phyloP scores from a whole-genome alignment of 2,888 invertebrate genomes.

The Ophion costatus region DNA sequence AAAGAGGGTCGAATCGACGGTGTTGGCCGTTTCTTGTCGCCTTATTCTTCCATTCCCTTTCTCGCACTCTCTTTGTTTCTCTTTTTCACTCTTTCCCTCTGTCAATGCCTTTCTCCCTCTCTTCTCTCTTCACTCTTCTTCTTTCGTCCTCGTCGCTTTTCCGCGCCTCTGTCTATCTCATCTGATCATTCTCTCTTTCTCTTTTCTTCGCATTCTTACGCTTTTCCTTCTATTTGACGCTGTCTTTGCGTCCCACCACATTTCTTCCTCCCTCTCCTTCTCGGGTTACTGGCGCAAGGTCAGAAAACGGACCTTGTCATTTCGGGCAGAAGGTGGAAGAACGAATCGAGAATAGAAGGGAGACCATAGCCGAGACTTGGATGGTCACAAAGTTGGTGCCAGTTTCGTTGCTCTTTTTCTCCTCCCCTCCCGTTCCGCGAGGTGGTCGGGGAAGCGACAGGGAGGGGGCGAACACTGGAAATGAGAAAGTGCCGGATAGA shows the following conservation, averaged over 20 bases:
- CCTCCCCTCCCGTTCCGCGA: background rate
- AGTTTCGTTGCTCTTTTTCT: slow-evolving; percentile 48
- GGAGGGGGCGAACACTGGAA: background rate
- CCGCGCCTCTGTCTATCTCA: too few species aligned
- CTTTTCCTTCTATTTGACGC: background rate
- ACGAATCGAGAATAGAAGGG: slow-evolving; percentile 27
- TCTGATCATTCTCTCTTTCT: background rate
- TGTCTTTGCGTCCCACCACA: background rate
- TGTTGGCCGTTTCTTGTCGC: slow-evolving; percentile 3
- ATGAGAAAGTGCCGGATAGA: slow-evolving; percentile 20
- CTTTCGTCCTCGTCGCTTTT: background rate
- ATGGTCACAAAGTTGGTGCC: slow-evolving; percentile 58
- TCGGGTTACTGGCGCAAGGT: slow-evolving; percentile 39
- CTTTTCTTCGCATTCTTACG: background rate
- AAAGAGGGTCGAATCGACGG: background rate
- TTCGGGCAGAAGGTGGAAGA: slow-evolving; percentile 28
- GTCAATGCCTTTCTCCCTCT: background rate
- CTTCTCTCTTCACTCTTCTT: background rate
- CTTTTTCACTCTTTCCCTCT: background rate
- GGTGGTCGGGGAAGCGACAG: background rate
- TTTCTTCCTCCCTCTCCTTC: background rate
- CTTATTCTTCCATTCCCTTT: background rate
- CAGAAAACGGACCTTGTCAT: slow-evolving; percentile 28
- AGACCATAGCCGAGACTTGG: slow-evolving; percentile 8
- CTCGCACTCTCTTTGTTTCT: background rate